phyloP scores from a whole-genome alignment of 2,888 invertebrate species.

The Tholera decimalis region DNA sequence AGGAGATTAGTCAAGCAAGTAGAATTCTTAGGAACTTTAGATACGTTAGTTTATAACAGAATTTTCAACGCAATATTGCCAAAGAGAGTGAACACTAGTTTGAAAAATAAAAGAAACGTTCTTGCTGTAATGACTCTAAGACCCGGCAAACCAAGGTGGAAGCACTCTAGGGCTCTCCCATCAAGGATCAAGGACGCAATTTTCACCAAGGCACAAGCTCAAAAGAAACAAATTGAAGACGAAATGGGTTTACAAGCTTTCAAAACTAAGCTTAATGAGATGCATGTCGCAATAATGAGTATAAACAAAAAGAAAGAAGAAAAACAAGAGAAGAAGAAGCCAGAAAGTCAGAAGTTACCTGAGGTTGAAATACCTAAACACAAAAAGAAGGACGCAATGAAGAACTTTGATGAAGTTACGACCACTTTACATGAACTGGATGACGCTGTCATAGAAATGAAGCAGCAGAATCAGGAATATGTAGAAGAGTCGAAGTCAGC shows the following conservation, averaged over 20 bases:
- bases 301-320: conserved; percentile 62
- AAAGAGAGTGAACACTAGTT: conserved; percentile 73
- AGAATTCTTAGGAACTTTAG: conserved; percentile 88
- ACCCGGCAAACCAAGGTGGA: conserved; percentile 84
- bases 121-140: conserved; percentile 76
- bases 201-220: conserved; percentile 82
- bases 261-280: conserved; percentile 79
- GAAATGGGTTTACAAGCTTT: conserved; percentile 79
- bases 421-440: conserved; percentile 80
- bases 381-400: conserved; percentile 59
- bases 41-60: conserved; percentile 88
- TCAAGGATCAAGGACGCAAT: conserved; percentile 82
- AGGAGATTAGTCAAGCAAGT: conserved; percentile 91
- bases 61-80: conserved; percentile 83
- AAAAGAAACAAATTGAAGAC: conserved; percentile 82
- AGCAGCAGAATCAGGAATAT: conserved; percentile 73
- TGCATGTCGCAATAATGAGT: conserved; percentile 80
- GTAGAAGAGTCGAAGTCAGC: conserved; percentile 74
- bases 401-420: conserved; percentile 73
- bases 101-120: conserved; percentile 84
- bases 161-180: conserved; percentile 77
- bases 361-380: conserved; percentile 47
- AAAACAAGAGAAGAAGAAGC: conserved; percentile 35
- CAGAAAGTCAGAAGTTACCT: conserved; percentile 46
- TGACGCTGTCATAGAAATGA: conserved; percentile 76